Percentiles rank a stretch among this genome's conserved stretches.
Evolutionary conservation across 2,888 invertebrate species (phyloP).

Genomic region (Liodrosophila aerea): DNA sequence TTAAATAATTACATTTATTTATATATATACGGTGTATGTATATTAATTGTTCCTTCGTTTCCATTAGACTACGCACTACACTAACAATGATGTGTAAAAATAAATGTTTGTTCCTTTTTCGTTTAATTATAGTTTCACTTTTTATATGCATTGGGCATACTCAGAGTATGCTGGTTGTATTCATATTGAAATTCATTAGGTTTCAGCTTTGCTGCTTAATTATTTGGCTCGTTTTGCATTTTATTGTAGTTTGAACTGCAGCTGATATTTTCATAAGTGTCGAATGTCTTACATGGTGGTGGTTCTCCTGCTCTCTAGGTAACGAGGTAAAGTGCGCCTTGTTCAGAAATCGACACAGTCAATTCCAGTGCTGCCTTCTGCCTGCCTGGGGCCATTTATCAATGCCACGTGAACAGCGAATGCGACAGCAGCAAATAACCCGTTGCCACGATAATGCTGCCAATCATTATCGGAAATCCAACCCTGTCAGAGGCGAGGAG

Average conservation of each 20-base stretch:
- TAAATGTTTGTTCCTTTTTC: conserved; percentile 59
- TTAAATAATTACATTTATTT: conserved; percentile 61
- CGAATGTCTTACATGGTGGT: conserved; percentile 56
- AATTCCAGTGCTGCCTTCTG: conserved; percentile 38
- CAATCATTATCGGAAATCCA: conserved; percentile 92
- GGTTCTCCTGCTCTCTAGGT: conserved; percentile 54
- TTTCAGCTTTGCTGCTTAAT: conserved; percentile 26
- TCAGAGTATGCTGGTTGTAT: conserved; percentile 40
- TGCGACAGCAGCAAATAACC: conserved; percentile 89
- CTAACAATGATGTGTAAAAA: conserved; percentile 77
- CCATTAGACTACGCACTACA: conserved; percentile 69
- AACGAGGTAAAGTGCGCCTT: conserved; percentile 78
- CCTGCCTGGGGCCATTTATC: conserved; percentile 59
- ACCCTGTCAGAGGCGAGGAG: conserved; percentile 79
- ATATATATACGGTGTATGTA: conserved; percentile 27
- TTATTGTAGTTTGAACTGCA: conserved; percentile 34
- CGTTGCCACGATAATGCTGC: conserved; percentile 87
- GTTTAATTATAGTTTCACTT: conserved; percentile 43
- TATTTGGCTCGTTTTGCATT: conserved; percentile 16
- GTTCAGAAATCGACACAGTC: conserved; percentile 61
- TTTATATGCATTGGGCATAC: conserved; percentile 43
- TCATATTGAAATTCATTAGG: conserved; percentile 26
- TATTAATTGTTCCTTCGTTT: conserved; percentile 26
- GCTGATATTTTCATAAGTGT: conserved; percentile 36
- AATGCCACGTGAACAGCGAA: conserved; percentile 87